Percentiles rank a stretch among this genome's conserved stretches.
Conservation (phyloP, 2,113 vertebrate genomes). For the Oncorhynchus gorbuscha region DNA sequence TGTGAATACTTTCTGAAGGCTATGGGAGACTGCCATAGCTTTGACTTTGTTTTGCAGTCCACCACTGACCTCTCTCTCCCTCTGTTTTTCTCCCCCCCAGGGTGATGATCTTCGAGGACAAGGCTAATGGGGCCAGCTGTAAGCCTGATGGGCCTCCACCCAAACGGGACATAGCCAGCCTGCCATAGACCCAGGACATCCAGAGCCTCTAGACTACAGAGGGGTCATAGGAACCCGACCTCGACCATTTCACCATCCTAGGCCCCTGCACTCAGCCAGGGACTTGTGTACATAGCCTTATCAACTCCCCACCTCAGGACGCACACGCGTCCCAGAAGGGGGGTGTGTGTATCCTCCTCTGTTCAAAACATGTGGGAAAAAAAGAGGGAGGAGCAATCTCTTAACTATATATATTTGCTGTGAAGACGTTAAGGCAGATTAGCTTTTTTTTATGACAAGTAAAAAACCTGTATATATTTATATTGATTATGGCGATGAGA, state of each 20-base stretch:
- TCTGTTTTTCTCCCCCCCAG: constrained; percentile 62
- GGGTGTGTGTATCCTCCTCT: background rate
- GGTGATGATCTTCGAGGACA: constrained; percentile 96
- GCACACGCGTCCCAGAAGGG: constrained; percentile 14
- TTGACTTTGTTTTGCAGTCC: too few relatives aligned
- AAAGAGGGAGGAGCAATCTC: background rate
- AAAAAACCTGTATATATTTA: constrained; percentile 66
- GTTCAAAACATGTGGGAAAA: background rate
- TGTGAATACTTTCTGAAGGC: too few relatives aligned
- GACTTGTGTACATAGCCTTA: constrained; percentile 50
- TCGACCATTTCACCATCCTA: constrained; percentile 12
- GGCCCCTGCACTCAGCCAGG: constrained; percentile 8
- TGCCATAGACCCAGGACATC: constrained; percentile 78
- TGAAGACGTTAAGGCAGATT: constrained; percentile 39
- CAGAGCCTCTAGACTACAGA: background rate
- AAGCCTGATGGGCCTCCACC: constrained; percentile 88
- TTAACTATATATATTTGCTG: constrained; percentile 53
- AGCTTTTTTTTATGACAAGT: constrained; percentile 48
- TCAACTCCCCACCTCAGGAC: constrained; percentile 24
- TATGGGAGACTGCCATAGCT: too few relatives aligned
- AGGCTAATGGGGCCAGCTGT: constrained; percentile 81
- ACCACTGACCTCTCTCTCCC: background rate
- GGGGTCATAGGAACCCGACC: background rate
- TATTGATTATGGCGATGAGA: constrained; percentile 39
- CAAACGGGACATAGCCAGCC: constrained; percentile 92